These are phyloP conservation scores for Anhinga anhinga DNA, from an alignment of 2,113 vertebrate species.

Conservation along the genomic window DNA sequence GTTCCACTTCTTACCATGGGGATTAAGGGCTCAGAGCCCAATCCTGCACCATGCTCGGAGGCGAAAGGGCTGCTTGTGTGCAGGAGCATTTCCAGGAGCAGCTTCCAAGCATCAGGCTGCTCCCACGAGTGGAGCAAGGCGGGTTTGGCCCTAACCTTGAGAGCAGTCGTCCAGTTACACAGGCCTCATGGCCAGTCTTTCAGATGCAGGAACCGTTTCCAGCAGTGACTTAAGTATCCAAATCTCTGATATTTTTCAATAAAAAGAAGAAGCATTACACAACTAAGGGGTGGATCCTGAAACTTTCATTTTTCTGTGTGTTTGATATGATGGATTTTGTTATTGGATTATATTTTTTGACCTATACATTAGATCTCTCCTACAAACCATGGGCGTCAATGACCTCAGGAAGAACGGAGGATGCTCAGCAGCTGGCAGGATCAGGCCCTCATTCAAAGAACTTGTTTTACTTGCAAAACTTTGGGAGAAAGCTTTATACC, in stretches of 20 bases:
- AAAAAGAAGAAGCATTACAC: neutral
- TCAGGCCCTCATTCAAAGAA: constrained; percentile 30
- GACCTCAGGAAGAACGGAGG: neutral
- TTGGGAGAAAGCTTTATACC: constrained; percentile 30
- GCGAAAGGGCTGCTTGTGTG: neutral
- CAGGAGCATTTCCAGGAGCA: constrained; percentile 36
- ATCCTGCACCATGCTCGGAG: neutral
- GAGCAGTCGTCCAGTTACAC: neutral
- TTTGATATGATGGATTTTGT: neutral
- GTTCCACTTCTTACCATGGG: neutral
- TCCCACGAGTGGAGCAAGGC: neutral
- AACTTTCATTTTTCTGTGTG: neutral
- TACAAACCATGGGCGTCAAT: neutral
- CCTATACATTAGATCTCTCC: neutral
- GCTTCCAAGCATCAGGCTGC: constrained; percentile 26
- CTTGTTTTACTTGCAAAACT: constrained; percentile 53
- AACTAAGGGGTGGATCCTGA: neutral
- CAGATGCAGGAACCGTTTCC: neutral
- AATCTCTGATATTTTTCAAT: neutral
- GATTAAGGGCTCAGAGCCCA: constrained; percentile 52
- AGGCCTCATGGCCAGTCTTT: neutral
- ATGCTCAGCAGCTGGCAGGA: neutral
- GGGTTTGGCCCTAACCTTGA: neutral
- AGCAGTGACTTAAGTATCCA: constrained; percentile 11
- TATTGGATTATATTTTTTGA: neutral